Evolutionary conservation across 2,113 vertebrate species (phyloP), one percentile per base, ranked within the genome.

Genomic region (Falco punctatus): DNA sequence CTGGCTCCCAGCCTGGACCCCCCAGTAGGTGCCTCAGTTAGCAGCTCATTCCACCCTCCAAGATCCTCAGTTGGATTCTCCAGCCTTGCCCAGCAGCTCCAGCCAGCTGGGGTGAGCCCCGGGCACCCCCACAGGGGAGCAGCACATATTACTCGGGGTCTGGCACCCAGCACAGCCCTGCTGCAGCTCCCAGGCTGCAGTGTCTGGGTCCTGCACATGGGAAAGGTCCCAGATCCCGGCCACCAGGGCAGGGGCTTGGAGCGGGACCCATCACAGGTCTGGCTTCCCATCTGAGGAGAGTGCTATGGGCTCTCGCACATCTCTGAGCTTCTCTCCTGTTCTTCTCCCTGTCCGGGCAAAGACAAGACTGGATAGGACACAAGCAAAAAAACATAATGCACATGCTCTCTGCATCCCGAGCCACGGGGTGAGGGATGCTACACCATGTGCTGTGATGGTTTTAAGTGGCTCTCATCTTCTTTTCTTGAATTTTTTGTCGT

Each of bases 401-500:
- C 40, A 23, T 24, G 14, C 13, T 40, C 10, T 33, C 26, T 67
- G 30, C 27, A 35, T 26, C 27, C 58, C 1, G 4, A 74, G 40
- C 38, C 26, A 18, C 4, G 13, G 27, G 6, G 9, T 77, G 38
- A 88, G 22, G 48, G 33, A 44, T 79, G 44, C 10, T 32, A 2
- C 2, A 0, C 35, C 40, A 24, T 8, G 13, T 8, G 13, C 66
- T 0, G 0, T 27, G 28, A 26, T 27, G 30, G 44, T 66, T 91
- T 86, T 61, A 74, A 82, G 55, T 32, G n/a, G 27, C 22, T 95
- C 22, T 28, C 10, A 2, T 67, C 69, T 71, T 64, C 58, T 88
- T 70, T 81, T 61, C 46, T 61, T 59, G 61, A 83, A 67, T 23
- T 35, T 10, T 10, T 66, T 80, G 8, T 49, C 30, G 15, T 65